Conservation (phyloP, 2,888 invertebrate species). For the Phasia obesa region DNA sequence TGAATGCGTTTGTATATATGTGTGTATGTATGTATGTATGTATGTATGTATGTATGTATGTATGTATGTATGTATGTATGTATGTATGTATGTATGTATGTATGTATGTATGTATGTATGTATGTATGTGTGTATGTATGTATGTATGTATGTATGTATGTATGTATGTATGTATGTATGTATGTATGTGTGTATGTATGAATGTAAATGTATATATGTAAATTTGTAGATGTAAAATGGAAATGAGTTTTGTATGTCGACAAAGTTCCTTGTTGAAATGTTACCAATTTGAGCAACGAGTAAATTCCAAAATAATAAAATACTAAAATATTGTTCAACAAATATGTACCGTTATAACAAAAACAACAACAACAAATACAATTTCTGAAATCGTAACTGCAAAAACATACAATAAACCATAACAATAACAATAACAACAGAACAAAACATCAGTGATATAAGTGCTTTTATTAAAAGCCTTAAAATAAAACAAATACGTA, state of each 20-base stretch:
- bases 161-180: neutral
- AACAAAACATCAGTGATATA: constrained; percentile 1
- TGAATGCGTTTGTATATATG: neutral
- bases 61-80: neutral
- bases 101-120: neutral
- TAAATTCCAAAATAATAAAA: constrained; percentile 37
- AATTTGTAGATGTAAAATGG: constrained; percentile 2
- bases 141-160: neutral
- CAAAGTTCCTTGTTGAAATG: constrained; percentile 57
- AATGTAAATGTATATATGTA: neutral
- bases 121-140: too few relatives aligned
- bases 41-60: neutral
- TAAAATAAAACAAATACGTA: constrained; percentile 17
- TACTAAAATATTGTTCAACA: constrained; percentile 38
- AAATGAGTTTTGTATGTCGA: constrained; percentile 43
- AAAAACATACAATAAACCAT: constrained; percentile 1
- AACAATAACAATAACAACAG: constrained; percentile 12
- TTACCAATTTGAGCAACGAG: constrained; percentile 54
- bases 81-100: neutral
- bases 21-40: neutral
- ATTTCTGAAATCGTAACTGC: constrained; percentile 7
- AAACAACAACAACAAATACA: neutral
- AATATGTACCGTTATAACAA: constrained; percentile 28
- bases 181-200: constrained; percentile 5
- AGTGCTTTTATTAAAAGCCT: constrained; percentile 24